phyloP scores from a whole-genome alignment of 2,888 invertebrate species.

The Formica aserva region DNA sequence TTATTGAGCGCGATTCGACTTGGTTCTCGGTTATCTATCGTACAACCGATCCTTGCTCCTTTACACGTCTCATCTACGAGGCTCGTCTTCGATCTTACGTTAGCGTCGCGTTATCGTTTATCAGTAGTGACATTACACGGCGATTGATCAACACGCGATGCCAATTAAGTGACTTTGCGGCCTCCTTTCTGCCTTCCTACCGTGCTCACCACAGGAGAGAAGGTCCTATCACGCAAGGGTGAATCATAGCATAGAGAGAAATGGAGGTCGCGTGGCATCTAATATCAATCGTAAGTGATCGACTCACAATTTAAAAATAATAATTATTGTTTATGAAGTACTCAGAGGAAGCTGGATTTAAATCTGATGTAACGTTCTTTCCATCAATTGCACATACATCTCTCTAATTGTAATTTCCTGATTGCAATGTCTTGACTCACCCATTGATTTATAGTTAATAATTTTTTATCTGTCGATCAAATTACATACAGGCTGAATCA shows the following conservation, averaged over 20 bases:
- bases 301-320: constrained; percentile 11
- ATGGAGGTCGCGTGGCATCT: constrained; percentile 45
- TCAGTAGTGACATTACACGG: constrained; percentile 36
- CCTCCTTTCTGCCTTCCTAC: constrained; percentile 56
- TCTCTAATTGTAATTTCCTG: constrained; percentile 3
- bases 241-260: constrained; percentile 39
- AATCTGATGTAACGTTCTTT: constrained; percentile 38
- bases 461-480: constrained; percentile 17
- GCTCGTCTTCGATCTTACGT: neutral
- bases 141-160: constrained; percentile 56
- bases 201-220: constrained; percentile 49
- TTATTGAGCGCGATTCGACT: neutral
- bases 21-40: neutral
- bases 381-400: neutral
- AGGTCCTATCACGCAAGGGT: constrained; percentile 41
- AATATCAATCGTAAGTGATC: constrained; percentile 48
- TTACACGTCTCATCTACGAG: neutral
- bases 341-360: constrained; percentile 9
- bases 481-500: constrained; percentile 28
- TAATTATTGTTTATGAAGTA: neutral
- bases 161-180: constrained; percentile 70
- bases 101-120: constrained; percentile 7
- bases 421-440: constrained; percentile 34
- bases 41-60: neutral
- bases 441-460: neutral